Evolutionary conservation across 2,113 vertebrate genomes (phyloP).

Genomic region (Spermophilus dauricus): DNA sequence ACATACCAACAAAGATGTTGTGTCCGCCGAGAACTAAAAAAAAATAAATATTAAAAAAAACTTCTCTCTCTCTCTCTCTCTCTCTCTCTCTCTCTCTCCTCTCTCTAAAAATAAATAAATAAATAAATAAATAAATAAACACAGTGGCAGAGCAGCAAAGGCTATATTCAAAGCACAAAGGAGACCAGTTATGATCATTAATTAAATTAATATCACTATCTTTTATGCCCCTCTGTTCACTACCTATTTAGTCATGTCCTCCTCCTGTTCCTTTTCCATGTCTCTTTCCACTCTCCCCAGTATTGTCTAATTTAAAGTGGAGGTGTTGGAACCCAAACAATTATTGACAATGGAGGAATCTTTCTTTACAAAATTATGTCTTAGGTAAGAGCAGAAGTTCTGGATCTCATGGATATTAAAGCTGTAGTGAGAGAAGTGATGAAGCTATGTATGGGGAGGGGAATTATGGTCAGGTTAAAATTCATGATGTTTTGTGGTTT

Average conservation of each 20-base stretch:
- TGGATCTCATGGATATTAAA: background rate
- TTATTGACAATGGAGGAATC: background rate
- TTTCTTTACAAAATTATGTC: constrained; percentile 67
- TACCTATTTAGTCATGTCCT: background rate
- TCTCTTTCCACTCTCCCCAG: constrained; percentile 16
- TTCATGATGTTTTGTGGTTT: background rate
- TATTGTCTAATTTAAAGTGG: constrained; percentile 70
- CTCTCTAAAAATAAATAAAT: too few species aligned
- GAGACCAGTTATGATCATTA: background rate
- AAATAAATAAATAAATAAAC: too few species aligned
- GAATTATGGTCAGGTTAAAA: background rate
- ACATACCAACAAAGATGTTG: too few species aligned
- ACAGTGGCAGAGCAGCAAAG: too few species aligned
- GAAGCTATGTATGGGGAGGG: background rate
- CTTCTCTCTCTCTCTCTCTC: too few species aligned
- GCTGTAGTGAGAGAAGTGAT: background rate
- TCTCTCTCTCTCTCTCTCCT: too few species aligned
- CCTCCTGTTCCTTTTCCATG: background rate
- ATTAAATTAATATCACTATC: background rate
- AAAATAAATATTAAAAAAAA: too few species aligned
- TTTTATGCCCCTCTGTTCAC: background rate
- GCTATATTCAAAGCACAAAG: too few species aligned
- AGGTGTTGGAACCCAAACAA: constrained; percentile 69
- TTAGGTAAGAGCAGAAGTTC: constrained; percentile 47
- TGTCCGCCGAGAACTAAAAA: too few species aligned